A percentile compares a stretch with the other conserved stretches of the same genome.
Evolutionary conservation across 2,797 vertebrate species (phyloP).

Genomic region (Distichodus sexfasciatus): DNA sequence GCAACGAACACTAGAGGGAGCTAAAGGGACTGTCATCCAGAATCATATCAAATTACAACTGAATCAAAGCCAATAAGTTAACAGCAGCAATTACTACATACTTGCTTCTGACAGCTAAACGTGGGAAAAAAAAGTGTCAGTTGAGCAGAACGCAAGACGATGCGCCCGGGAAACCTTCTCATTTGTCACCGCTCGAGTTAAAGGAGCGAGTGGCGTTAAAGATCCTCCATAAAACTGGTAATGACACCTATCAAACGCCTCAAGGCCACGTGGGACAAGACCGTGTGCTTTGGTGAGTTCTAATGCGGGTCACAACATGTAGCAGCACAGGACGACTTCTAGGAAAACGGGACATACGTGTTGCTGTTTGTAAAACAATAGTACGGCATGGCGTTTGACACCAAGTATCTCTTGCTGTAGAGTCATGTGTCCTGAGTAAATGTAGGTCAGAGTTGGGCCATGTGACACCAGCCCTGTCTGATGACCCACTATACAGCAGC

Average conservation of each 20-base stretch:
- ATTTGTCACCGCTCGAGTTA: too few species aligned
- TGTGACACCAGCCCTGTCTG: conserved; percentile 2
- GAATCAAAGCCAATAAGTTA: not conserved
- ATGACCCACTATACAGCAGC: not conserved
- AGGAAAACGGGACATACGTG: not conserved
- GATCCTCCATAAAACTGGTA: too few species aligned
- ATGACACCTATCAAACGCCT: too few species aligned
- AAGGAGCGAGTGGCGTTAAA: too few species aligned
- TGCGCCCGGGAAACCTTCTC: too few species aligned
- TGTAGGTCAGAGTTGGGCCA: conserved; percentile 2
- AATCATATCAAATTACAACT: not conserved
- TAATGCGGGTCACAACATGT: not conserved
- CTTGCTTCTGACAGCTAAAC: not conserved
- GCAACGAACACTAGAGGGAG: not conserved
- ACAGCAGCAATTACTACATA: not conserved
- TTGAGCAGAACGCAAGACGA: too few species aligned
- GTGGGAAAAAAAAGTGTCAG: not conserved
- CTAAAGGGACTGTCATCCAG: not conserved
- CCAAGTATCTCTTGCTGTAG: not conserved
- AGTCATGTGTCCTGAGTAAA: conserved; percentile 1
- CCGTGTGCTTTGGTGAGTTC: too few species aligned
- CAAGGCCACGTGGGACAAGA: too few species aligned
- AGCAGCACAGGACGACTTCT: not conserved
- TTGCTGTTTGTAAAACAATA: not conserved
- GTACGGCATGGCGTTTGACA: not conserved